Base-by-base conservation (phyloP, 2,888 invertebrate genomes). In the Leucoma salicis region DNA sequence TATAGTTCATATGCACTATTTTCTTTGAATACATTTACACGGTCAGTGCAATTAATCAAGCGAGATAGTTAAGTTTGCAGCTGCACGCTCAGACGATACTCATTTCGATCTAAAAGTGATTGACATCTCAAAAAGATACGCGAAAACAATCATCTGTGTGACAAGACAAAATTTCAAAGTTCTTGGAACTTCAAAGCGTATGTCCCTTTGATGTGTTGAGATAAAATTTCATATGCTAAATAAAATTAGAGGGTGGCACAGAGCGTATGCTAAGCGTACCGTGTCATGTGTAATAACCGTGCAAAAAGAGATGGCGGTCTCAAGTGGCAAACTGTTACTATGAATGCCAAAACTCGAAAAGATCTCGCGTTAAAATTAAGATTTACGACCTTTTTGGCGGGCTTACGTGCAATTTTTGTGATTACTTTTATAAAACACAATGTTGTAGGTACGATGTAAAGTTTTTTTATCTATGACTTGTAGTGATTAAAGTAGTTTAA, bases 151-250 rank as follows among this genome's bases (percentile, higher is more conserved):
- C 60, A 53, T 46, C 47, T 42, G 31, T 42, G 51, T 49, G 64
- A 57, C 42, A 49, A 53, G 58, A 60, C 56, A 46, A 51, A 58
- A 46, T 49, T 57, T 60, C 51, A 54, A 61, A 68, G 57, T 63
- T 53, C 49, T 49, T 50, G 54, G 52, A 65, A 71, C 59, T 64
- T 74, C 70, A 74, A 75, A 74, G 73, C 63, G 61, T 60, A 52
- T 45, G 45, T 61, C 59, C 38, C 72, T 78, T 78, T 80, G 75
- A 78, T 75, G 75, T 76, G 66, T 63, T 46, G 52, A 54, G 72
- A 77, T 78, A 75, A 74, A 74, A 76, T 78, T 77, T 78, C 76
- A 74, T 68, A 77, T 73, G 72, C 69, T 74, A 78, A 78, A 78
- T 77, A 74, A 79, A 76, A 79, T 79, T 77, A 78, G 67, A 74